These are phyloP conservation scores for Albula glossodonta DNA, from an alignment of 2,113 vertebrate genomes.

Conservation along the genomic window DNA sequence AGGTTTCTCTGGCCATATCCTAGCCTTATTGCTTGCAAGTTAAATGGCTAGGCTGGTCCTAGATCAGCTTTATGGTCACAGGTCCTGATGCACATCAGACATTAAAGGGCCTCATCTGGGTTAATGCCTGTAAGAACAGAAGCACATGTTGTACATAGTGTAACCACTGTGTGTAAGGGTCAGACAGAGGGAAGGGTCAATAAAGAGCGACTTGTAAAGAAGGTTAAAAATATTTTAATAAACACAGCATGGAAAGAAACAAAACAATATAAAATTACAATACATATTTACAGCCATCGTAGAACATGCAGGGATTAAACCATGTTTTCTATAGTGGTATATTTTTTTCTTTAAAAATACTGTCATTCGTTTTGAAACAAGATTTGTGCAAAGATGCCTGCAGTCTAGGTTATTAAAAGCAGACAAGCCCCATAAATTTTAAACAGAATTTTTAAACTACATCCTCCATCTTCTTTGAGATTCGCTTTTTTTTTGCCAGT, in stretches of 20 bases:
- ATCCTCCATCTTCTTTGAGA: constrained; percentile 37
- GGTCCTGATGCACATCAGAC: no score
- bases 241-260: constrained; percentile 72
- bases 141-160: no score
- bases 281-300: constrained; percentile 72
- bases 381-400: constrained; percentile 74
- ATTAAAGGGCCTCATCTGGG: no score
- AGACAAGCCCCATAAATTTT: constrained; percentile 42
- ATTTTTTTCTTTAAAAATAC: constrained; percentile 61
- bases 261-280: constrained; percentile 75
- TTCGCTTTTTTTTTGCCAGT: not conserved
- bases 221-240: constrained; percentile 73
- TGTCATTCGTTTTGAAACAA: constrained; percentile 68
- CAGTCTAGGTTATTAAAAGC: constrained; percentile 57
- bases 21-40: no score
- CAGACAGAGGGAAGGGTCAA: not conserved
- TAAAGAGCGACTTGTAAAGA: constrained; percentile 48
- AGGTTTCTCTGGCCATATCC: no score
- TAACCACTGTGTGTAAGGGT: no score
- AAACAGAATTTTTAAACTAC: constrained; percentile 34
- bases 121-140: no score
- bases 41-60: no score
- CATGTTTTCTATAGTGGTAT: constrained; percentile 68
- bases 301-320: constrained; percentile 73
- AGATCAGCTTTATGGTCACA: no score